Evolutionary conservation across 2,888 invertebrate genomes (phyloP).

Genomic region (Parapristionchus giblindavisi): DNA sequence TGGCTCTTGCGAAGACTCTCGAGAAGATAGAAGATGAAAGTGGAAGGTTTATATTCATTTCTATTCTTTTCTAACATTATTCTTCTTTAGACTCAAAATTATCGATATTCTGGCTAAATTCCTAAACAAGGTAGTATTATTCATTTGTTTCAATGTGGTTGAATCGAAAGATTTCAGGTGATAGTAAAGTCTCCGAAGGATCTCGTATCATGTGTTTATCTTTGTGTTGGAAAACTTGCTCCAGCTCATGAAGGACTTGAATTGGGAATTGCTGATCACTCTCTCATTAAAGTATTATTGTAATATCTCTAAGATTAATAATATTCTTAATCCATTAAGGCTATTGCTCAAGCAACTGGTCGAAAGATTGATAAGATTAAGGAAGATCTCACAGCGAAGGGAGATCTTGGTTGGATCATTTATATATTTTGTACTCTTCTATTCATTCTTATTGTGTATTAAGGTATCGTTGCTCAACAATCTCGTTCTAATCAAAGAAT

Average conservation of each 20-base stretch:
- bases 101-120: conserved; percentile 90
- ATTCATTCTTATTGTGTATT: neutral
- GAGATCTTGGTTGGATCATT: conserved; percentile 83
- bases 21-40: conserved; percentile 82
- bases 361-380: conserved; percentile 80
- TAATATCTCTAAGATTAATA: neutral
- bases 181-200: conserved; percentile 88
- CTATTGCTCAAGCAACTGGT: conserved; percentile 52
- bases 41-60: conserved; percentile 36
- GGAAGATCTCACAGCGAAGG: conserved; percentile 78
- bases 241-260: conserved; percentile 94
- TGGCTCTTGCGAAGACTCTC: conserved; percentile 88
- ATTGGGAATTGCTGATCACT: conserved; percentile 91
- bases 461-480: conserved; percentile 63
- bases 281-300: conserved; percentile 85
- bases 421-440: no score
- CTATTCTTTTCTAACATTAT: neutral
- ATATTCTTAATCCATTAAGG: conserved; percentile 36
- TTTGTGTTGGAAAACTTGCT: conserved; percentile 93
- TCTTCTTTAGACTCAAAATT: conserved; percentile 80
- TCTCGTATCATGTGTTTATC: conserved; percentile 86
- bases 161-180: conserved; percentile 79
- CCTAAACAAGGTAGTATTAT: conserved; percentile 73
- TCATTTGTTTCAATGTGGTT: neutral
- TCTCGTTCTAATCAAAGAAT: conserved; percentile 79